These are phyloP conservation scores for Lucilia sericata DNA, from an alignment of 1,140 invertebrate genomes.

Conservation along the genomic window DNA sequence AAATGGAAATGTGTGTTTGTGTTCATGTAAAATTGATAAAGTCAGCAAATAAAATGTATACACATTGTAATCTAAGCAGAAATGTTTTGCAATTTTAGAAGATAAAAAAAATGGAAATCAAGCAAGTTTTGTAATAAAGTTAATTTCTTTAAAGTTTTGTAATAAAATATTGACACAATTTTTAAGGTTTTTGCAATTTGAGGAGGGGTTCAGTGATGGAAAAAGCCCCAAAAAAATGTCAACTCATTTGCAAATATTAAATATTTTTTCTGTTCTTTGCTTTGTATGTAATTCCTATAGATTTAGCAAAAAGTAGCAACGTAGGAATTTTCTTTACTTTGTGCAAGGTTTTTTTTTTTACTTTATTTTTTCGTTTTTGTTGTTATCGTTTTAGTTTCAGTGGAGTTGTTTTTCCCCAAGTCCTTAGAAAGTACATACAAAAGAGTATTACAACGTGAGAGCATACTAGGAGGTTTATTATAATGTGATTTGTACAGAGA, in stretches of 20 bases:
- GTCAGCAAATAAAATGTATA: slow-evolving; percentile 22
- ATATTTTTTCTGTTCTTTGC: neutral
- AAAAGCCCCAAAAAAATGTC: neutral
- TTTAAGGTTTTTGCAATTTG: neutral
- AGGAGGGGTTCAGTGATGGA: slow-evolving; percentile 5
- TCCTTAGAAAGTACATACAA: no score
- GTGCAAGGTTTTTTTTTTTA: neutral
- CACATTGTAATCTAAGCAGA: neutral
- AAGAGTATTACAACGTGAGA: slow-evolving; percentile 15
- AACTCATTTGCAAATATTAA: slow-evolving; percentile 5
- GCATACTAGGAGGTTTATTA: neutral
- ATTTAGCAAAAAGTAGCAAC: neutral
- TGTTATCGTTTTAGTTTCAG: neutral
- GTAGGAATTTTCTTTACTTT: slow-evolving; percentile 16
- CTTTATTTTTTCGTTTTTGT: slow-evolving; percentile 10
- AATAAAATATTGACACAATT: neutral
- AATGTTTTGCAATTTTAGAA: neutral
- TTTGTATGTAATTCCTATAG: slow-evolving; percentile 12
- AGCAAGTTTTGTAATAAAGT: neutral
- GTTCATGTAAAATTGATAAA: slow-evolving; percentile 14
- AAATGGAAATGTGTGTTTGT: slow-evolving; percentile 19
- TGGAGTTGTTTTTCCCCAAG: neutral
- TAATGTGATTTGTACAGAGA: slow-evolving; percentile 8
- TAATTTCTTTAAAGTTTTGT: neutral
- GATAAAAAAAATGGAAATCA: neutral